Base-by-base conservation (phyloP, 2,888 invertebrate genomes). In the Caenorhabditis afra region DNA sequence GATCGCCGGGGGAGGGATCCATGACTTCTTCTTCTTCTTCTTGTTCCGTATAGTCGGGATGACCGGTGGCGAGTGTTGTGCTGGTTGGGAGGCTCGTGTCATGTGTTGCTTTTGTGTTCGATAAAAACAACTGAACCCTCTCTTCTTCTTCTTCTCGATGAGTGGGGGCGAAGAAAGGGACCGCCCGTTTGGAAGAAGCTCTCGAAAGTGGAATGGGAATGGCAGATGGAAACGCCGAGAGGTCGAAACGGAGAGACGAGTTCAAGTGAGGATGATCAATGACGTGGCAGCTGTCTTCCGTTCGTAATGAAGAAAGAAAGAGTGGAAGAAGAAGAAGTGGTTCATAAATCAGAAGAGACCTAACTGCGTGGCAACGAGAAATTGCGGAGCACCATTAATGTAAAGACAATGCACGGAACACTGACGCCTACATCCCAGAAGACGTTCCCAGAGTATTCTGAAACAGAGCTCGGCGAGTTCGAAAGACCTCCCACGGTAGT, bases 251-350 rank as follows among this genome's bases (percentile, higher is more conserved):
- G 11, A 11, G 14, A 11, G 11, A 41, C 7, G 29, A 29, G 18
- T 55, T 55, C 37, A 12, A n/a, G 10, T 10, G 55, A 29, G 7
- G 29, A 55, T 55, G 55, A 55, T 55, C 55, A 18, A 55, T 55
- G 55, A 55, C 55, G 55, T 55, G 55, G 55, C 55, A 55, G 55
- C 39, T 55, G 55, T 55, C 55, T 55, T 52, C 52, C n/a, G 29
- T 55, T 22, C 52, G 29, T 23, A 52, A 29, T 52, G 23, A 12
- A 52, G 29, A 14, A 10, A 52, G 52, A 52, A 52, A 29, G 11
- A 41, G 41, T 37, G 55, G 18, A 37, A 10, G 16, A 22, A 39
- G 37, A 57, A 20, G 37, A 44, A 16, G 41, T 44, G 57, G 20
- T 57, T 44, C 57, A 57, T 57, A 57, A 57, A 57, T 57, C 57